phyloP scores from a whole-genome alignment of 2,797 vertebrate species.

The Choloepus didactylus region DNA sequence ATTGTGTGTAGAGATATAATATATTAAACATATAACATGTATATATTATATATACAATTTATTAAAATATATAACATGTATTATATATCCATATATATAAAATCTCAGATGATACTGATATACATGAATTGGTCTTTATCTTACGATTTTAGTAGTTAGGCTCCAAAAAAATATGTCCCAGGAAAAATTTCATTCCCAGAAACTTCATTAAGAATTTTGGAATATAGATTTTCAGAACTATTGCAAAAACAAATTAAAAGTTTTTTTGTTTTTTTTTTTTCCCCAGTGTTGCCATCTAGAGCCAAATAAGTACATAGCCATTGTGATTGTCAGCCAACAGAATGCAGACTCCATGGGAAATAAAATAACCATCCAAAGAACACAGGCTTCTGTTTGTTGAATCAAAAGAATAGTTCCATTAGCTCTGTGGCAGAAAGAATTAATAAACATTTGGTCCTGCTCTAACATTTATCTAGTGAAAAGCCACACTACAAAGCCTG shows the following conservation, averaged over 20 bases:
- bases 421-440: constrained; percentile 77
- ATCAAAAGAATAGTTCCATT: constrained; percentile 84
- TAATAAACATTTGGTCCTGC: constrained; percentile 83
- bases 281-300: constrained; percentile 12
- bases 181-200: neutral
- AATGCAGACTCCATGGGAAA: constrained; percentile 79
- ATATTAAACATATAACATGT: too few relatives aligned
- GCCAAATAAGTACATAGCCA: constrained; percentile 77
- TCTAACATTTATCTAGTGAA: constrained; percentile 70
- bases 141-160: constrained; percentile 33
- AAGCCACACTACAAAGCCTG: constrained; percentile 64
- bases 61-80: too few relatives aligned
- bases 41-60: too few relatives aligned
- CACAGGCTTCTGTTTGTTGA: constrained; percentile 85
- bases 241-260: constrained; percentile 70
- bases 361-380: constrained; percentile 83
- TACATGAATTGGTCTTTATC: neutral
- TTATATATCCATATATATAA: too few relatives aligned
- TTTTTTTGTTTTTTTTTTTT: neutral
- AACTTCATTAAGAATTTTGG: constrained; percentile 62
- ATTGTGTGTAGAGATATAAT: neutral
- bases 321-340: constrained; percentile 81
- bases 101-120: neutral
- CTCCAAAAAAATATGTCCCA: neutral
- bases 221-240: constrained; percentile 53